Base-by-base conservation (phyloP, 2,888 invertebrate genomes). In the Odontocolon sp. region DNA sequence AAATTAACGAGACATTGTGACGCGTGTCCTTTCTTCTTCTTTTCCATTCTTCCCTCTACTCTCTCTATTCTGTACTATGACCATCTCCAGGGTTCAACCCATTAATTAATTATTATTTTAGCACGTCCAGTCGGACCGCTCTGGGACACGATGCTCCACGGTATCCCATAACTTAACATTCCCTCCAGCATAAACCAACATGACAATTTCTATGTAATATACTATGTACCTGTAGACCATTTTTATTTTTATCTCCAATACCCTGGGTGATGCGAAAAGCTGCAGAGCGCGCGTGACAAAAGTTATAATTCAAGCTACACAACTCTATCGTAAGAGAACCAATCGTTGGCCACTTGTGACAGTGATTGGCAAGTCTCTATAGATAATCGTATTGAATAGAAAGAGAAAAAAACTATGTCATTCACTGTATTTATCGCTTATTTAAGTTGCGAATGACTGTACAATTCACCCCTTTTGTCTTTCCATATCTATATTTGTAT, bases 271-370 rank as follows among this genome's bases (percentile, higher is more conserved):
- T 59, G 31, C 38, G 18, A 54, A 64, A 70, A 76, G 57, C 64
- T 66, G 42, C 52, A 33, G 33, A 52, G 52, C 14, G 64, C 52
- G 45, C 66, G 66, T 71, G 66, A 71, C 66, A 71, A 70, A 76
- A 76, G 71, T 67, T 76, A 71, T 71, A 71, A 76, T 70, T 76
- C 66, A 54, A 38, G 23, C 23, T 52, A 45, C 54, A 61, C 59
- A 38, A n/a, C n/a, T n/a, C n/a, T n/a, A n/a, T n/a, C n/a, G n/a
- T n/a, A n/a, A n/a, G n/a, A n/a, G n/a, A n/a, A n/a, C n/a, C n/a
- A n/a, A n/a, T n/a, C n/a, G n/a, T n/a, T n/a, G n/a, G n/a, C n/a
- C n/a, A n/a, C n/a, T n/a, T n/a, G n/a, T n/a, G n/a, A n/a, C n/a
- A n/a, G n/a, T n/a, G n/a, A n/a, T n/a, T n/a, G n/a, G n/a, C n/a